These are phyloP conservation scores for Papilio aristodemus DNA, from an alignment of 1,140 invertebrate species.

Conservation along the genomic window DNA sequence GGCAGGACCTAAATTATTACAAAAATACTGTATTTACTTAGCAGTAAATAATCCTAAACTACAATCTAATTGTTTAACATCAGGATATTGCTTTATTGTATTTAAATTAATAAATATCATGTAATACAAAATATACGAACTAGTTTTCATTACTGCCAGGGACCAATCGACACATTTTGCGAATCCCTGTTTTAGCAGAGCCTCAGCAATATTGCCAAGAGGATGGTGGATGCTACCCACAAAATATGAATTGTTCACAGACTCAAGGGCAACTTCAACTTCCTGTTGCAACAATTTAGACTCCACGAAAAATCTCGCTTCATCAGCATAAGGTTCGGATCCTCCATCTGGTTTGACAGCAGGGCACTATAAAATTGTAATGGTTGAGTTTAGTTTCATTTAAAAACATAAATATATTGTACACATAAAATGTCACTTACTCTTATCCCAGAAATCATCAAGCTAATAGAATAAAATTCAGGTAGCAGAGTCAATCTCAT, in stretches of 20 bases:
- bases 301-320: constrained; percentile 93
- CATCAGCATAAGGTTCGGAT: constrained; percentile 79
- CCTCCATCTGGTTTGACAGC: constrained; percentile 70
- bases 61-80: too few relatives aligned
- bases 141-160: constrained; percentile 91
- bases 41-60: background rate
- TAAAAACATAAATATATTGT: background rate
- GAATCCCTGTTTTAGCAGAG: constrained; percentile 94
- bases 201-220: constrained; percentile 96
- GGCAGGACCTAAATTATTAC: constrained; percentile 83
- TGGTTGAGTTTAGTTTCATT: background rate
- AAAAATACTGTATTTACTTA: constrained; percentile 23
- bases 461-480: constrained; percentile 91
- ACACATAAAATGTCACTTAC: constrained; percentile 77
- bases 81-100: too few relatives aligned
- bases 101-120: background rate
- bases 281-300: constrained; percentile 94
- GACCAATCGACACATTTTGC: constrained; percentile 99
- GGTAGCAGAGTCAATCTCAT: constrained; percentile 94
- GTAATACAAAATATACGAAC: constrained; percentile 53
- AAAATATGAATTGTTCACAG: constrained; percentile 95
- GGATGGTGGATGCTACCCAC: constrained; percentile 97
- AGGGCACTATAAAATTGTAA: constrained; percentile 53
- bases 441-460: constrained; percentile 97
- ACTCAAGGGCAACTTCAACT: constrained; percentile 95